Evolutionary conservation across 2,888 invertebrate species (phyloP).

Genomic region (Caenorhabditis afra): DNA sequence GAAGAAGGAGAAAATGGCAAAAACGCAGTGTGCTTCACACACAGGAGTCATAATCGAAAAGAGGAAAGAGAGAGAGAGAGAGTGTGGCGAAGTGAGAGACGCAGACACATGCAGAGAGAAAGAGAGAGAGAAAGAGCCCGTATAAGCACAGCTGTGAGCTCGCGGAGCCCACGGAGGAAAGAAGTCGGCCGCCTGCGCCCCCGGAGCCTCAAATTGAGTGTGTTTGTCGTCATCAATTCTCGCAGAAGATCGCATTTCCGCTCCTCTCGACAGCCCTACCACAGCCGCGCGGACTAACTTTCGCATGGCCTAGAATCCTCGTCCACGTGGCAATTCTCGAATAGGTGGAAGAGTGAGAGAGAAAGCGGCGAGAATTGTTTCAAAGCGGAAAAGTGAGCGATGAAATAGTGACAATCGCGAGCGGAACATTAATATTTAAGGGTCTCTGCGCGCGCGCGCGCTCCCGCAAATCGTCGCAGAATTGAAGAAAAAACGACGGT

Average conservation of each 20-base stretch:
- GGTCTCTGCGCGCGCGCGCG: too few species aligned
- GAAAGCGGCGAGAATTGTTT: not conserved
- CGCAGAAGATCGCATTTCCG: too few species aligned
- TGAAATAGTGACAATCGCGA: constrained; percentile 6
- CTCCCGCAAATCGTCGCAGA: not conserved
- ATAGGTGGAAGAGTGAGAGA: too few species aligned
- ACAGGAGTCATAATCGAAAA: not conserved
- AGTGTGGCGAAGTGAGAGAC: constrained; percentile 10
- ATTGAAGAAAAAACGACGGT: not conserved
- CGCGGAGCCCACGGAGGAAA: not conserved
- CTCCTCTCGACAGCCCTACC: too few species aligned
- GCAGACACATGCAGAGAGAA: not conserved
- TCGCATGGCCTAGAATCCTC: too few species aligned
- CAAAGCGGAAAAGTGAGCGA: not conserved
- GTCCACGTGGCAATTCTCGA: too few species aligned
- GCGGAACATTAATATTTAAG: constrained; percentile 46
- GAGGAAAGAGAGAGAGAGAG: constrained; percentile 4
- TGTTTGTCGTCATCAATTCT: not conserved
- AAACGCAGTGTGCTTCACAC: too few species aligned
- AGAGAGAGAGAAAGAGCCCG: constrained; percentile 30
- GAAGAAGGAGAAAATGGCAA: not conserved
- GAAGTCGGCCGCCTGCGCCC: too few species aligned
- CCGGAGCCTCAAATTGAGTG: too few species aligned
- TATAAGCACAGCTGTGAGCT: constrained; percentile 48
- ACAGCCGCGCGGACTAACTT: too few species aligned